phyloP scores from a whole-genome alignment of 2,797 vertebrate species.

The Lateolabrax maculatus region DNA sequence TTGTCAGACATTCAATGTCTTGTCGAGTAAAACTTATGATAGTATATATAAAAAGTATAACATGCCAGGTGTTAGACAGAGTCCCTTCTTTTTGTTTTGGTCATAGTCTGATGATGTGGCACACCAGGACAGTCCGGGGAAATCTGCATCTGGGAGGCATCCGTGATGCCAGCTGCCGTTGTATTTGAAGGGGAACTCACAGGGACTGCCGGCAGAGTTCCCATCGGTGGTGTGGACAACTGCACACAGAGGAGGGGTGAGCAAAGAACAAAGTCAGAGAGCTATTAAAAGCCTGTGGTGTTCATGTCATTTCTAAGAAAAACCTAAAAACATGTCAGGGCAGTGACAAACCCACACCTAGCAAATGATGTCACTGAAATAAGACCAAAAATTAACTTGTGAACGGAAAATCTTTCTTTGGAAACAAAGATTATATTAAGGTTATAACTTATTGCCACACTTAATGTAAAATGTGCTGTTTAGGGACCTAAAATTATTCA shows the following conservation, averaged over 20 bases:
- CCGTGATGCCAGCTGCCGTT: conserved; percentile 90
- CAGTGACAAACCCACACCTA: background rate
- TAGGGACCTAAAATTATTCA: background rate
- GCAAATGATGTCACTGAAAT: background rate
- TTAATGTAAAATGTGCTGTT: background rate
- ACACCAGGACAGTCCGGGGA: conserved; percentile 86
- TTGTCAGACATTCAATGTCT: background rate
- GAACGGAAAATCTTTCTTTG: background rate
- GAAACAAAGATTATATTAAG: too few relatives aligned
- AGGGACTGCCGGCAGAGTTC: conserved; percentile 91
- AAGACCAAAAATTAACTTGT: background rate
- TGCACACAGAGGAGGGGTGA: conserved; percentile 66
- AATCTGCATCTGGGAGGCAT: conserved; percentile 81
- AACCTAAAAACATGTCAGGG: background rate
- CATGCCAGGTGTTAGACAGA: conserved; percentile 92
- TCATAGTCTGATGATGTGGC: conserved; percentile 87
- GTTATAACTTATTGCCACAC: background rate
- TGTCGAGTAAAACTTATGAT: background rate
- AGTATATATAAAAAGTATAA: conserved; percentile 11
- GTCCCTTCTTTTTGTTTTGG: conserved; percentile 85
- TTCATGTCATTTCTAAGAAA: background rate
- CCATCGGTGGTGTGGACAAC: conserved; percentile 91
- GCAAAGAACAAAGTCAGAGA: conserved; percentile 18
- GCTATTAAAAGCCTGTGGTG: background rate
- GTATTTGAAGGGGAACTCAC: conserved; percentile 92